Conservation (phyloP, 2,797 vertebrate species). For the Brotogeris chrysoptera region DNA sequence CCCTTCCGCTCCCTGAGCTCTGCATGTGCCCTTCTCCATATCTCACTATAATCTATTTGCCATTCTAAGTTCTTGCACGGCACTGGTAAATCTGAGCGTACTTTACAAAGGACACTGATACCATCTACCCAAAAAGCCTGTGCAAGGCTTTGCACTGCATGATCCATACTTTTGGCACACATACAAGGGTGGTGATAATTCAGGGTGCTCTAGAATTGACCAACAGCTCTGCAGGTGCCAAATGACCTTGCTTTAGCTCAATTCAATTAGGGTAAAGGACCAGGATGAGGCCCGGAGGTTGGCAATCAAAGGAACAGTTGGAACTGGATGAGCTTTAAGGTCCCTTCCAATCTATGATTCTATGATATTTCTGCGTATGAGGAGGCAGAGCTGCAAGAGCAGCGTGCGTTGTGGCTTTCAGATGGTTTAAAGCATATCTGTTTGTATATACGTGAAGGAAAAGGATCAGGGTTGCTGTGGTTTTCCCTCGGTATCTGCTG, state of each 20-base stretch:
- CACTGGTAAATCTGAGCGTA: background rate
- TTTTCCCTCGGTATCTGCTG: background rate
- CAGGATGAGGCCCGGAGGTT: background rate
- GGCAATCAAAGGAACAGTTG: background rate
- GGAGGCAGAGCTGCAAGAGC: background rate
- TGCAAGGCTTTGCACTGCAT: background rate
- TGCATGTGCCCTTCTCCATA: rapidly evolving
- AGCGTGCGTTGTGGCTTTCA: rapidly evolving
- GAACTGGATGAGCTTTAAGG: background rate
- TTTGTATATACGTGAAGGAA: background rate
- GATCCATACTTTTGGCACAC: background rate
- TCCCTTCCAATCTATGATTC: background rate
- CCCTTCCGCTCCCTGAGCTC: background rate
- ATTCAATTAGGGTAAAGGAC: background rate
- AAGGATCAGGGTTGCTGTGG: background rate
- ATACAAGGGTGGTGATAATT: background rate
- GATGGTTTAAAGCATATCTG: background rate
- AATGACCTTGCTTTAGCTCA: background rate
- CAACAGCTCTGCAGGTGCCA: background rate
- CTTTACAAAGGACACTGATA: background rate
- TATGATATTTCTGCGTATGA: background rate
- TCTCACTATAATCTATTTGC: rapidly evolving
- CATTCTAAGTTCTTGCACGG: background rate
- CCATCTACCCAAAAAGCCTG: background rate
- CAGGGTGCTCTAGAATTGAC: background rate